Evolutionary conservation across 2,797 vertebrate genomes (phyloP).

Genomic region (Orestias chungarensis): DNA sequence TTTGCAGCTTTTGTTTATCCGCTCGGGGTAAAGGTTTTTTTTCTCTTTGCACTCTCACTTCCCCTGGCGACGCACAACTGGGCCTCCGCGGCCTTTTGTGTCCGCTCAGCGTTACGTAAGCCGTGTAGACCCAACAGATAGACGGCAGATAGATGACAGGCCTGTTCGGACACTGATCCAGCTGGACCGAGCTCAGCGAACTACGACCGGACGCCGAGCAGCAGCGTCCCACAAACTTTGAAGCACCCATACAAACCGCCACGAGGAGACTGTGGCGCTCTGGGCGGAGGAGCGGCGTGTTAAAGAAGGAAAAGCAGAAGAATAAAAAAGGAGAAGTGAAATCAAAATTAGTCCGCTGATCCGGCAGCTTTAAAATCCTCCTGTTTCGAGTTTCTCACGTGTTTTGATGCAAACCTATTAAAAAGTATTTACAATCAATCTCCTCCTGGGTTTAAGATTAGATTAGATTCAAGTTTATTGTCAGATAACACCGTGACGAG

Average conservation of each 20-base stretch:
- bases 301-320: background rate
- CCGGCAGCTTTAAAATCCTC: background rate
- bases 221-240: no score
- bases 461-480: no score
- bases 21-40: slow-evolving; percentile 55
- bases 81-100: slow-evolving; percentile 66
- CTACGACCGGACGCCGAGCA: slow-evolving; percentile 24
- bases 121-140: slow-evolving; percentile 58
- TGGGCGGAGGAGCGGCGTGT: background rate
- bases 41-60: slow-evolving; percentile 64
- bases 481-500: no score
- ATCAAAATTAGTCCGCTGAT: slow-evolving; percentile 3
- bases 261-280: background rate
- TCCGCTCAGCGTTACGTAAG: slow-evolving; percentile 63
- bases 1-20: slow-evolving; percentile 45
- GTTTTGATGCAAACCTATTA: background rate
- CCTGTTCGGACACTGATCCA: slow-evolving; percentile 61
- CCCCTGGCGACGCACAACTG: slow-evolving; percentile 53
- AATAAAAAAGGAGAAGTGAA: slow-evolving; percentile 38
- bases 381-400: background rate
- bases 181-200: slow-evolving; percentile 55
- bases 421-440: background rate
- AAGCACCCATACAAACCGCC: no score
- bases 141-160: slow-evolving; percentile 56
- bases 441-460: background rate